Conservation (phyloP, 1,140 invertebrate genomes). For the Ceratina calcarata region DNA sequence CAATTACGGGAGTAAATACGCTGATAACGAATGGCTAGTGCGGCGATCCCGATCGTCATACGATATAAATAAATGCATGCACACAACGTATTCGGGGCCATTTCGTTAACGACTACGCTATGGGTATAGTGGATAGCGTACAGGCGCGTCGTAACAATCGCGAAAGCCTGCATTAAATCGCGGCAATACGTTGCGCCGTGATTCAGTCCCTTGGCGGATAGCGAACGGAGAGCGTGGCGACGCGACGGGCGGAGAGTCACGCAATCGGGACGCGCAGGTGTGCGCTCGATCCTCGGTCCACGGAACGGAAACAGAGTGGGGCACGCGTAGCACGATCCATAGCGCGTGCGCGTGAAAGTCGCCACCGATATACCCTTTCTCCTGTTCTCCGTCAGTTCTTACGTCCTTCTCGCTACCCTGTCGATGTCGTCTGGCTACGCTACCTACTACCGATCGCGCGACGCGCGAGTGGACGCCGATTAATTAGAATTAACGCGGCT, state of each 20-base stretch:
- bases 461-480: slow-evolving; percentile 55
- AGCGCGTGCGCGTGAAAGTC: slow-evolving; percentile 70
- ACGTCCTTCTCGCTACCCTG: not conserved
- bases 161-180: slow-evolving; percentile 68
- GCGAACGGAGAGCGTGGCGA: slow-evolving; percentile 14
- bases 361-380: slow-evolving; percentile 35
- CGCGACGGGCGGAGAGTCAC: slow-evolving; percentile 52
- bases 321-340: slow-evolving; percentile 67
- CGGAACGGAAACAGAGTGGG: slow-evolving; percentile 49
- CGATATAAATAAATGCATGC: slow-evolving; percentile 43
- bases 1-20: slow-evolving; percentile 46
- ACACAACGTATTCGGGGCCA: slow-evolving; percentile 10
- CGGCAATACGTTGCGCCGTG: slow-evolving; percentile 37
- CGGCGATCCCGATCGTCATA: not conserved
- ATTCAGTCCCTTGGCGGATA: slow-evolving; percentile 19
- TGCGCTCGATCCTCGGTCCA: slow-evolving; percentile 30
- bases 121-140: not conserved
- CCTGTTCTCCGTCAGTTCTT: slow-evolving; percentile 12
- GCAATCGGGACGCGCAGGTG: slow-evolving; percentile 65
- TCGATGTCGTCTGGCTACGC: not conserved
- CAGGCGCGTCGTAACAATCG: slow-evolving; percentile 60
- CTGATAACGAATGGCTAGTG: slow-evolving; percentile 32
- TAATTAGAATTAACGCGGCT: slow-evolving; percentile 71
- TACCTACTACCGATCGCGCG: slow-evolving; percentile 38
- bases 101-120: slow-evolving; percentile 18